Percentiles rank a stretch among this genome's conserved stretches.
Conservation (phyloP, 2,113 vertebrate genomes). For the Chaetura pelagica region DNA sequence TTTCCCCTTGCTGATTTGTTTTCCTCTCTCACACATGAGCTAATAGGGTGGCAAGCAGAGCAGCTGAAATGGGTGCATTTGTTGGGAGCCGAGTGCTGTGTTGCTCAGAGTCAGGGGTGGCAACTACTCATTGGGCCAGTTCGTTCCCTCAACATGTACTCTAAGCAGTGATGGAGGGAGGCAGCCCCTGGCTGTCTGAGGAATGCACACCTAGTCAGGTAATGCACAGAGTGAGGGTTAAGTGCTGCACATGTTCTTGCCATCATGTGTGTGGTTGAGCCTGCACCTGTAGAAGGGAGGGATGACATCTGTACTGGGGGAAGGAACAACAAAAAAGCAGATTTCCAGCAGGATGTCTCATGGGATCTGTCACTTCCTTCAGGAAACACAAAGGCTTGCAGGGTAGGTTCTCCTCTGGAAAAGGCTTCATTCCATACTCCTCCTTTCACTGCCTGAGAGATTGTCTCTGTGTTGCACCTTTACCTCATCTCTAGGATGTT, state of each 20-base stretch:
- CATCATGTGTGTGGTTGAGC: rapidly evolving
- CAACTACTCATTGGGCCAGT: neutral
- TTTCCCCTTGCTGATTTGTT: constrained; percentile 34
- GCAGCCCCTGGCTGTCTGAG: neutral
- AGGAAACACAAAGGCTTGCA: neutral
- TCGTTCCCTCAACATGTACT: neutral
- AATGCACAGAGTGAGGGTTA: neutral
- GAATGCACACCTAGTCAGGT: neutral
- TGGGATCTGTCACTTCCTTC: neutral
- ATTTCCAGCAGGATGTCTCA: rapidly evolving
- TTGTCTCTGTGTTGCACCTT: neutral
- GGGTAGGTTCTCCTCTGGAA: rapidly evolving
- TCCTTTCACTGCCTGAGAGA: neutral
- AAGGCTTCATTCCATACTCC: rapidly evolving
- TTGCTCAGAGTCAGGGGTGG: neutral
- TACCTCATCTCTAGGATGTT: neutral
- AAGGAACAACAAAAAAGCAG: neutral
- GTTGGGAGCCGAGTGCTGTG: neutral
- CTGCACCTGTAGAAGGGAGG: neutral
- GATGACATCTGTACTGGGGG: neutral
- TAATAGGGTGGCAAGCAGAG: neutral
- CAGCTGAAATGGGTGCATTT: neutral
- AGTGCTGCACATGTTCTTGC: rapidly evolving
- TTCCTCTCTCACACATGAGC: neutral
- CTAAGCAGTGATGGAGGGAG: neutral